Base-by-base conservation (phyloP, 2,888 invertebrate species). In the Coelogynopora nodosa region DNA sequence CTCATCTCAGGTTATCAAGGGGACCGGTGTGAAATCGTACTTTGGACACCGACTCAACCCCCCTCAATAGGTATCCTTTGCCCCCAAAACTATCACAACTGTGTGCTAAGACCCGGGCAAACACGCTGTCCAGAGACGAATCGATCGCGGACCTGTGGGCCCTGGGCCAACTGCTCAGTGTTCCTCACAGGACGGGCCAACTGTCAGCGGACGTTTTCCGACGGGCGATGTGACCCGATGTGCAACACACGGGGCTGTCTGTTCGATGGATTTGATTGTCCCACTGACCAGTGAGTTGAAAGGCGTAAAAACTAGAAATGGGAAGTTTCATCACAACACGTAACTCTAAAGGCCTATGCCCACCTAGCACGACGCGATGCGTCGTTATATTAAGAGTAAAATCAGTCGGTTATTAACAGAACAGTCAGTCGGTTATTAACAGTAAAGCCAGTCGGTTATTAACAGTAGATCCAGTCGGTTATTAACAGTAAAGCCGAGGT, bases 241-340 rank as follows among this genome's bases (percentile, higher is more conserved):
- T 86, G 86, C 67, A 86, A 86, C 86, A 86, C 86, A 13, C 26
- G 28, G 10, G 86, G 29, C 2, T 86, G 86, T 67, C 86, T 86
- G 49, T 86, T 87, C 18, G 86, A 86, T 67, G 86, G 86, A 23
- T 85, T 86, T 0, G 86, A 86, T 67, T 86, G 86, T 67, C 74
- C 5, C 18, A 26, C 5, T 26, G 27, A 13, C 74, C 2, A 74
- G 74, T 74, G 2, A 74, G 31, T 28, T 27, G n/a, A n/a, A n/a
- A n/a, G n/a, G n/a, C n/a, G n/a, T n/a, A n/a, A n/a, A n/a, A n/a
- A n/a, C n/a, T n/a, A n/a, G n/a, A n/a, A n/a, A n/a, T n/a, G n/a
- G n/a, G n/a, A n/a, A n/a, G n/a, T n/a, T n/a, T n/a, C n/a, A n/a
- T n/a, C n/a, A n/a, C n/a, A n/a, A n/a, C n/a, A n/a, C n/a, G n/a